A percentile compares a stretch with the other conserved stretches of the same genome.
Conservation (phyloP, 2,113 vertebrate genomes). For the Dasyurus viverrinus region DNA sequence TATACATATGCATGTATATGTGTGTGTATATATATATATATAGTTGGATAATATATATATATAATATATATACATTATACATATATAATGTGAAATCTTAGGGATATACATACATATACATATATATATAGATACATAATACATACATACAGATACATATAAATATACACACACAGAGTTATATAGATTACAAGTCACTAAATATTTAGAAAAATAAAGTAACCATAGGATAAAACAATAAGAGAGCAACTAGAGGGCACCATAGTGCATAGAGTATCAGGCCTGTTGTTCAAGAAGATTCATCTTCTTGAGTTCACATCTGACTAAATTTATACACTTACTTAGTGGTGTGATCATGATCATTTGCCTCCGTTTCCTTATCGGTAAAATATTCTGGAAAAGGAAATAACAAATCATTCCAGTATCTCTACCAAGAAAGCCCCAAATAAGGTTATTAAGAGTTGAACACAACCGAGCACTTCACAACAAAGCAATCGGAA, state of each 20-base stretch:
- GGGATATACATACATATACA: background rate
- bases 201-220: background rate
- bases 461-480: too few species aligned
- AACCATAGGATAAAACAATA: background rate
- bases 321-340: background rate
- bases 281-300: background rate
- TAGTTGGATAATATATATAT: background rate
- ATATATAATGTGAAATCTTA: background rate
- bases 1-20: background rate
- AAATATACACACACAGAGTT: background rate
- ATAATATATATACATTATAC: background rate
- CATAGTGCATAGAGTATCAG: background rate
- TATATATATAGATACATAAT: too few species aligned
- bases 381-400: background rate
- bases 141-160: background rate
- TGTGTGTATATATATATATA: background rate
- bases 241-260: background rate
- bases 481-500: background rate
- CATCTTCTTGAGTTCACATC: background rate
- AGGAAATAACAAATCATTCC: background rate
- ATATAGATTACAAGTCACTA: background rate
- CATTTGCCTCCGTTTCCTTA: background rate
- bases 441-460: too few species aligned
- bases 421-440: background rate
- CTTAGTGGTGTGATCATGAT: background rate